Percentiles rank a stretch among this genome's conserved stretches.
Conservation (phyloP, 2,888 invertebrate species). For the Microctonus aethiopoides region DNA sequence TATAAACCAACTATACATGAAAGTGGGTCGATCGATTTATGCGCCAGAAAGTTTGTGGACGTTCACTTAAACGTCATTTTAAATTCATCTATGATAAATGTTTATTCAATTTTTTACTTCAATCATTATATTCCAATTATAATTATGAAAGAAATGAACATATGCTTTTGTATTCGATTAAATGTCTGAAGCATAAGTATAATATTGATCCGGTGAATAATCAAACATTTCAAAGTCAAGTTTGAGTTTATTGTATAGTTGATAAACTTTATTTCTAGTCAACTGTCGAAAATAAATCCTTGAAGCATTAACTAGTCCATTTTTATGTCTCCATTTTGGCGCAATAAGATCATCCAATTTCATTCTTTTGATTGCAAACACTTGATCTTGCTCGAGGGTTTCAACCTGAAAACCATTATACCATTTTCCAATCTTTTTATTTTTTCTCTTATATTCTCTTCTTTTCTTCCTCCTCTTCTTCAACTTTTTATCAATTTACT, state of each 20-base stretch:
- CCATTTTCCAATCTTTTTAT: background rate
- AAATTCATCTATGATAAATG: slow-evolving; percentile 31
- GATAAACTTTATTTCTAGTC: slow-evolving; percentile 56
- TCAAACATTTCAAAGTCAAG: slow-evolving; percentile 70
- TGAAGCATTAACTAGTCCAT: slow-evolving; percentile 55
- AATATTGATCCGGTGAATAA: slow-evolving; percentile 64
- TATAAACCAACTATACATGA: slow-evolving; percentile 43
- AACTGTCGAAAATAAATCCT: slow-evolving; percentile 67
- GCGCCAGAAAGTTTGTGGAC: slow-evolving; percentile 27
- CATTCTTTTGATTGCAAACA: slow-evolving; percentile 63
- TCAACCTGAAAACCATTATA: slow-evolving; percentile 63
- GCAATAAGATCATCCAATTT: slow-evolving; percentile 55
- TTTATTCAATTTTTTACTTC: background rate
- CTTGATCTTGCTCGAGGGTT: slow-evolving; percentile 69
- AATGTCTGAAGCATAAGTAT: slow-evolving; percentile 51
- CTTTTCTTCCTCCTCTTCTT: background rate
- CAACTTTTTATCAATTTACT: background rate
- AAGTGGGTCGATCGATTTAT: slow-evolving; percentile 59
- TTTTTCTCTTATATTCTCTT: background rate
- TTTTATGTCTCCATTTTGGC: slow-evolving; percentile 63
- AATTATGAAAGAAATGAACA: background rate
- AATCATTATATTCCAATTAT: background rate
- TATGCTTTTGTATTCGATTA: background rate
- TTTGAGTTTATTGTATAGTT: slow-evolving; percentile 67
- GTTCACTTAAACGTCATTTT: slow-evolving; percentile 29